Evolutionary conservation across 2,113 vertebrate species (phyloP).

Genomic region (Arvicanthis niloticus): DNA sequence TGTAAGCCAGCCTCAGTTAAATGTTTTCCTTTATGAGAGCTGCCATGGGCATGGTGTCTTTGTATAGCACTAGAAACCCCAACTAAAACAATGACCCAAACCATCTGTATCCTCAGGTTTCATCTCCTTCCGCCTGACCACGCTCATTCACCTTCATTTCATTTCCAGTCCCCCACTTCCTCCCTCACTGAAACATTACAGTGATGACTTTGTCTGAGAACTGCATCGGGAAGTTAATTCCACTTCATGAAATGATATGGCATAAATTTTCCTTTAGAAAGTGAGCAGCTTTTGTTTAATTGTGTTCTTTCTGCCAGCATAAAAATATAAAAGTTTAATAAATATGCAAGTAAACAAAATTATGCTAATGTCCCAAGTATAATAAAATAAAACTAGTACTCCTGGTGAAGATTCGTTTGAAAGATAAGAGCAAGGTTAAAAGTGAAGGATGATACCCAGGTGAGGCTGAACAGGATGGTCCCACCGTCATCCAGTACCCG

Average conservation of each 20-base stretch:
- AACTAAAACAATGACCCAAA: neutral
- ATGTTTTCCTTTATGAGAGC: neutral
- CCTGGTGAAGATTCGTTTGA: neutral
- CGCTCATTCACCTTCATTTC: neutral
- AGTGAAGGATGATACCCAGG: neutral
- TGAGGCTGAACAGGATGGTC: neutral
- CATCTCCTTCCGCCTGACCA: neutral
- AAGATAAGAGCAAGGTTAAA: neutral
- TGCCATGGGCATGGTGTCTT: neutral
- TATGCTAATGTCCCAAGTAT: neutral
- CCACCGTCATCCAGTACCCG: neutral
- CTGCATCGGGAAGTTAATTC: neutral
- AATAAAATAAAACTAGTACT: neutral
- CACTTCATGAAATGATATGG: neutral
- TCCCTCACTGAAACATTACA: neutral
- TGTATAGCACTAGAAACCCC: neutral
- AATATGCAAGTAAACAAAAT: neutral
- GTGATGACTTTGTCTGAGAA: neutral
- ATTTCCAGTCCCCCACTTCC: too few relatives aligned
- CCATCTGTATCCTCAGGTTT: neutral
- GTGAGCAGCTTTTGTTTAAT: neutral
- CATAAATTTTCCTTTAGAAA: neutral
- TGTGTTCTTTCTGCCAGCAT: neutral
- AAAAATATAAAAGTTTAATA: neutral
- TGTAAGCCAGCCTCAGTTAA: neutral